Conservation (phyloP, 2,797 vertebrate genomes). For the Cyclura pinguis region DNA sequence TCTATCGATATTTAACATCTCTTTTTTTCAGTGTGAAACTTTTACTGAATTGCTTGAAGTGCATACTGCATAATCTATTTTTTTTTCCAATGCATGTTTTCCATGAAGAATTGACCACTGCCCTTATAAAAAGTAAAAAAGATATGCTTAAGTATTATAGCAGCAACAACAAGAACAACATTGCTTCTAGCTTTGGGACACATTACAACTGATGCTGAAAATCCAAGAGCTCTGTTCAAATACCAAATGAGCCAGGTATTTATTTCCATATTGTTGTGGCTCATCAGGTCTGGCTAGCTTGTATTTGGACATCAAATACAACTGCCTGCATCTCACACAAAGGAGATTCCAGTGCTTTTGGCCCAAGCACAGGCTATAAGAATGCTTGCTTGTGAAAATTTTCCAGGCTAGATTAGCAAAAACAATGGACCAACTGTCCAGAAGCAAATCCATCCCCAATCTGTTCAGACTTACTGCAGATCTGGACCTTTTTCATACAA, state of each 20-base stretch:
- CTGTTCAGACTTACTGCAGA: constrained; percentile 17
- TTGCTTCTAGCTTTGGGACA: neutral
- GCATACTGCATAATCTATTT: neutral
- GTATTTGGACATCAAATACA: neutral
- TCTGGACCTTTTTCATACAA: constrained; percentile 1
- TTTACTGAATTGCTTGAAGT: neutral
- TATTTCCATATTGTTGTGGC: constrained; percentile 5
- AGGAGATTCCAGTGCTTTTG: constrained; percentile 1
- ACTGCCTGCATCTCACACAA: constrained; percentile 1
- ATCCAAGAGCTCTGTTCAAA: neutral
- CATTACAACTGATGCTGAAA: neutral
- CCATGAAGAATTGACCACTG: neutral
- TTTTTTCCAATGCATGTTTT: neutral
- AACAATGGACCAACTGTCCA: constrained; percentile 8
- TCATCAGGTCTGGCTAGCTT: neutral
- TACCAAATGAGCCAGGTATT: constrained; percentile 11
- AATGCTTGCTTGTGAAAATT: constrained; percentile 28
- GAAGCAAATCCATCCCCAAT: constrained; percentile 31
- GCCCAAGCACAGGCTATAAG: neutral
- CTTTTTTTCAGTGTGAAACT: neutral
- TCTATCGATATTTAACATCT: neutral
- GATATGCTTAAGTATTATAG: neutral
- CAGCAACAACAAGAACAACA: neutral
- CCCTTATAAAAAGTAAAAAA: neutral
- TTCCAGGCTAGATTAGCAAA: constrained; percentile 21